phyloP scores from a whole-genome alignment of 1,140 invertebrate species.

The Agraylea sexmaculata region DNA sequence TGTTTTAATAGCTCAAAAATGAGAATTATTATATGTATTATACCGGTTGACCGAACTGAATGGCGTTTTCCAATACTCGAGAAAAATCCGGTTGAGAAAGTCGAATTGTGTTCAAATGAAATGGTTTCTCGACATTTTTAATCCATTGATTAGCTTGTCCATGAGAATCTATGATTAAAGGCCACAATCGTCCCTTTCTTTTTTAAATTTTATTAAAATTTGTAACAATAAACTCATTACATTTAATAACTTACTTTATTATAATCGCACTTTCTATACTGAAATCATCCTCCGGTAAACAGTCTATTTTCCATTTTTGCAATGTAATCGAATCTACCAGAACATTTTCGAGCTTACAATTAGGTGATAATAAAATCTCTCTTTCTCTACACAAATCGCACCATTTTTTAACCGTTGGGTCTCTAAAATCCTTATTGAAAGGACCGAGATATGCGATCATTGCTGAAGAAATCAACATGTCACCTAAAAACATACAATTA shows the following conservation, averaged over 20 bases:
- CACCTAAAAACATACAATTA: conserved; percentile 45
- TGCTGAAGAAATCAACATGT: conserved; percentile 77
- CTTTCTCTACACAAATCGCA: conserved; percentile 49
- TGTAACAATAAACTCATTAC: conserved; percentile 1
- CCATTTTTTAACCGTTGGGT: conserved; percentile 55
- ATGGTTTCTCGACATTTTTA: conserved; percentile 84
- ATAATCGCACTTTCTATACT: conserved; percentile 91
- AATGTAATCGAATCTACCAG: conserved; percentile 81
- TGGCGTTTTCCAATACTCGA: conserved; percentile 77
- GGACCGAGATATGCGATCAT: conserved; percentile 85
- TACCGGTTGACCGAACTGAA: conserved; percentile 84
- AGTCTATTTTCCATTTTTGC: conserved; percentile 83
- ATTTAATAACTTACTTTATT: conserved; percentile 45
- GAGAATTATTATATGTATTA: conserved; percentile 1
- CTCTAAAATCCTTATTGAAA: conserved; percentile 68
- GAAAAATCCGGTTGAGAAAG: conserved; percentile 74
- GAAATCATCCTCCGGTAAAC: conserved; percentile 78
- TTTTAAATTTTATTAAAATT: conserved; percentile 4
- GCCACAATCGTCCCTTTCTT: conserved; percentile 42
- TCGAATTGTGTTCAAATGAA: conserved; percentile 72
- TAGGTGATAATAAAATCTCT: conserved; percentile 61
- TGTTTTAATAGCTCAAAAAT: not conserved
- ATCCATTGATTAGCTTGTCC: conserved; percentile 91
- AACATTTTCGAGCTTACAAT: conserved; percentile 59
- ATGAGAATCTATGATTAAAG: conserved; percentile 92